Evolutionary conservation across 2,113 vertebrate genomes (phyloP).

Genomic region (Natator depressus): DNA sequence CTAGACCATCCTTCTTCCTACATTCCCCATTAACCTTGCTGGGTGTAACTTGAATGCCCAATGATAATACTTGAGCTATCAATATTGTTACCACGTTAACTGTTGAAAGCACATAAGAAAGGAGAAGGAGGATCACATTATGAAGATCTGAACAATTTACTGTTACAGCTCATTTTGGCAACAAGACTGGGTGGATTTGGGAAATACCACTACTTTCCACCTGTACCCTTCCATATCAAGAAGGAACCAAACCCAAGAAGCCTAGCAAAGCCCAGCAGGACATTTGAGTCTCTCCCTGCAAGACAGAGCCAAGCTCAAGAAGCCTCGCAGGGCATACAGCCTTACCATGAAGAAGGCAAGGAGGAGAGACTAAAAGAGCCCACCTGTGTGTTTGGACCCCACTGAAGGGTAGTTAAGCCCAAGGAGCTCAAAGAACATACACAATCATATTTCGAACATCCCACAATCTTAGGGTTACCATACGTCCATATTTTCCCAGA

Average conservation of each 20-base stretch:
- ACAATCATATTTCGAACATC: fast-evolving
- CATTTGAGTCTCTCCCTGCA: background rate
- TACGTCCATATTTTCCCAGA: no score
- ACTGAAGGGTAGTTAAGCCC: background rate
- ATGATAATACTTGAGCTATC: background rate
- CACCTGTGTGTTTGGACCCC: background rate
- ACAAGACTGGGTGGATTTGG: background rate
- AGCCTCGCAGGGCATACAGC: background rate
- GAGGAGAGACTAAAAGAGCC: background rate
- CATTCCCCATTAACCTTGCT: background rate
- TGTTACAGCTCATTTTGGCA: background rate
- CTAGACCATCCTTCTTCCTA: background rate
- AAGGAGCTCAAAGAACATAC: background rate
- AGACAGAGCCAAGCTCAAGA: background rate
- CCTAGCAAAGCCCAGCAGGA: background rate
- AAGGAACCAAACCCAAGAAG: background rate
- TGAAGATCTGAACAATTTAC: background rate
- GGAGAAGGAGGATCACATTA: background rate
- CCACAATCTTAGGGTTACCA: no score
- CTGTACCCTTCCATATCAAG: fast-evolving
- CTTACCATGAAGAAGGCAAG: background rate
- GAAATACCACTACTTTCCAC: background rate
- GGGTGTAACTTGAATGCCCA: background rate
- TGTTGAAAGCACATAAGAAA: background rate
- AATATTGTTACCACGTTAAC: background rate